A percentile compares a stretch with the other conserved stretches of the same genome.
These are phyloP conservation scores for Ptychodera flava DNA, from an alignment of 35 echinoderm and acorn worm genomes.

Conservation along the genomic window DNA sequence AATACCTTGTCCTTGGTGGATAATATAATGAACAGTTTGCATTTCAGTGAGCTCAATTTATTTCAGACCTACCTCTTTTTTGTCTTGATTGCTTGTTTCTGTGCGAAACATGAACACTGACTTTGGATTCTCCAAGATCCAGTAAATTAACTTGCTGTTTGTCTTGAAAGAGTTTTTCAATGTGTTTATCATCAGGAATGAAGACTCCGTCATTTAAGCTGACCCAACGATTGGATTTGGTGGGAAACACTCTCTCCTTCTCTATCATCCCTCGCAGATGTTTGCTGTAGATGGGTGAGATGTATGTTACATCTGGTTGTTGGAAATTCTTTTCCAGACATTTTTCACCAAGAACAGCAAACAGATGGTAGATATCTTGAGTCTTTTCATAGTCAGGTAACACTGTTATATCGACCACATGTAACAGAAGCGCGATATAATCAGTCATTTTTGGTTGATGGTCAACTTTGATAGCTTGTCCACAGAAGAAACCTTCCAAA, in stretches of 20 bases:
- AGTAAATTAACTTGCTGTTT: not conserved
- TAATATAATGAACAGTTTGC: no score
- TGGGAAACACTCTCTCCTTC: conserved; percentile 10
- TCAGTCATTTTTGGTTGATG: conserved; percentile 5
- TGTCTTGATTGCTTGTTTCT: not conserved
- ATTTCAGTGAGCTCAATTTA: no score
- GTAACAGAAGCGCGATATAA: not conserved
- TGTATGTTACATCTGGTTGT: not conserved
- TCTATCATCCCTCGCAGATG: not conserved
- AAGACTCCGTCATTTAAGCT: not conserved
- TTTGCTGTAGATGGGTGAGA: not conserved
- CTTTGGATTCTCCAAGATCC: not conserved
- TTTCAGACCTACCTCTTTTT: not conserved
- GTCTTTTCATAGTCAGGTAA: not conserved
- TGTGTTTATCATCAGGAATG: conserved; percentile 3
- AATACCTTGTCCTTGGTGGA: no score
- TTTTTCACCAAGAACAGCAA: conserved; percentile 19
- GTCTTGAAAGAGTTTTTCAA: not conserved
- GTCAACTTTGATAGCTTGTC: not conserved
- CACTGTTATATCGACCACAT: not conserved
- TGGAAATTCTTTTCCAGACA: not conserved
- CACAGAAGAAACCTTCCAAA: not conserved
- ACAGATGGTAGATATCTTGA: not conserved
- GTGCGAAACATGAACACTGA: not conserved
- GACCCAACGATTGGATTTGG: conserved; percentile 12